These are phyloP conservation scores for Mystacides longicornis DNA, from an alignment of 2,888 invertebrate genomes.

Conservation along the genomic window DNA sequence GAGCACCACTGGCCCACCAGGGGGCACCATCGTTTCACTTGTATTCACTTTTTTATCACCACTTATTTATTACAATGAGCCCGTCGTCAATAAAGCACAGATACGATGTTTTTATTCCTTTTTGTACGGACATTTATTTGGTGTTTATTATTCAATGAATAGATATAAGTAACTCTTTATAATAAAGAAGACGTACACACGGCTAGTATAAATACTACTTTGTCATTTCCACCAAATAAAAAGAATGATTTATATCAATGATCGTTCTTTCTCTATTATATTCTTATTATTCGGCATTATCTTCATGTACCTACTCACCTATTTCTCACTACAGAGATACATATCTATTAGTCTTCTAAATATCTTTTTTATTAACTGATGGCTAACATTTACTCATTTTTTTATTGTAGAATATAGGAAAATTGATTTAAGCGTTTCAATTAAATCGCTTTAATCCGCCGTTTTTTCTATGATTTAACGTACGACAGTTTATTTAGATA, in stretches of 20 bases:
- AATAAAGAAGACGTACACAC: slow-evolving; percentile 4
- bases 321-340: too few species aligned
- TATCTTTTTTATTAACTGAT: too few species aligned
- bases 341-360: too few species aligned
- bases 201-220: too few species aligned
- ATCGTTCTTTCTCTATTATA: neutral
- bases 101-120: slow-evolving; percentile 14
- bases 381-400: too few species aligned
- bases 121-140: slow-evolving; percentile 18
- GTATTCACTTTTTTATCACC: slow-evolving; percentile 22
- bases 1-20: slow-evolving; percentile 11
- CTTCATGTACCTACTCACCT: neutral
- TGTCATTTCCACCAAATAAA: slow-evolving; percentile 10
- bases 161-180: slow-evolving; percentile 18
- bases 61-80: slow-evolving; percentile 19
- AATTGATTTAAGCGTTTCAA: too few species aligned
- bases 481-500: too few species aligned
- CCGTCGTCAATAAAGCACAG: slow-evolving; percentile 10
- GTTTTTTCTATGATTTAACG: too few species aligned
- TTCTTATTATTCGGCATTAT: neutral
- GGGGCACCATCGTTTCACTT: slow-evolving; percentile 16
- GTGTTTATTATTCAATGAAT: slow-evolving; percentile 20
- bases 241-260: slow-evolving; percentile 14
- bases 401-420: too few species aligned
- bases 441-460: too few species aligned